phyloP scores from a whole-genome alignment of 30 jellyfish, hydroid and myxozoan species.

The Aurelia sp. region DNA sequence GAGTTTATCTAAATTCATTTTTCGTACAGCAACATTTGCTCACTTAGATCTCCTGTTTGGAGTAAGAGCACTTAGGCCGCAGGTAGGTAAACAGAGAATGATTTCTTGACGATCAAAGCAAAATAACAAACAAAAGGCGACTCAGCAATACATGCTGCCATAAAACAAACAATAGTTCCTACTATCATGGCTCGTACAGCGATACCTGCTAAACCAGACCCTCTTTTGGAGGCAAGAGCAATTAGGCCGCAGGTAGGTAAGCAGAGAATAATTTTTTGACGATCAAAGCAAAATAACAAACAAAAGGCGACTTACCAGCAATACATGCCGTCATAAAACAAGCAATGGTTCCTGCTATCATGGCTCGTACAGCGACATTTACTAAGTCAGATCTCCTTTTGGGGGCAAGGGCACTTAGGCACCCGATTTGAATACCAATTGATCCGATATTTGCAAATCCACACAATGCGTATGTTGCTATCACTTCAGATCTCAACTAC shows the following conservation, averaged over 20 bases:
- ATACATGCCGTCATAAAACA: conserved; percentile 98
- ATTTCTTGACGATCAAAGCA: too few species aligned
- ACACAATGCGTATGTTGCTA: conserved; percentile 95
- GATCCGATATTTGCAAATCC: conserved; percentile 97
- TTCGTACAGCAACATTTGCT: conserved; percentile 80
- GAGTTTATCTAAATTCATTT: background rate
- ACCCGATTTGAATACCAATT: conserved; percentile 93
- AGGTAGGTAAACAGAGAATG: too few species aligned
- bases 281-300: too few species aligned
- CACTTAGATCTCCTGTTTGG: conserved; percentile 73
- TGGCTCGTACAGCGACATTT: conserved; percentile 83
- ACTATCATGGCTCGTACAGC: conserved; percentile 94
- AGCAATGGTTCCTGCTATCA: conserved; percentile 96
- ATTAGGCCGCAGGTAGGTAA: too few species aligned
- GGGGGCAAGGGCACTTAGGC: conserved; percentile 93
- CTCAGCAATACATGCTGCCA: conserved; percentile 98
- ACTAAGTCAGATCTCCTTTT: conserved; percentile 75
- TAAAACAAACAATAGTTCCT: conserved; percentile 93
- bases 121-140: too few species aligned
- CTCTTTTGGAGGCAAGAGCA: conserved; percentile 86
- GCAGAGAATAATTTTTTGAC: too few species aligned
- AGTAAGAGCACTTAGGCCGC: conserved; percentile 57
- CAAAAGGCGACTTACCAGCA: conserved; percentile 67
- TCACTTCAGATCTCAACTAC: conserved; percentile 89
- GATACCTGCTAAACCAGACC: conserved; percentile 74